Conservation (phyloP, 2,888 invertebrate species). For the Eristalinus aeneus region DNA sequence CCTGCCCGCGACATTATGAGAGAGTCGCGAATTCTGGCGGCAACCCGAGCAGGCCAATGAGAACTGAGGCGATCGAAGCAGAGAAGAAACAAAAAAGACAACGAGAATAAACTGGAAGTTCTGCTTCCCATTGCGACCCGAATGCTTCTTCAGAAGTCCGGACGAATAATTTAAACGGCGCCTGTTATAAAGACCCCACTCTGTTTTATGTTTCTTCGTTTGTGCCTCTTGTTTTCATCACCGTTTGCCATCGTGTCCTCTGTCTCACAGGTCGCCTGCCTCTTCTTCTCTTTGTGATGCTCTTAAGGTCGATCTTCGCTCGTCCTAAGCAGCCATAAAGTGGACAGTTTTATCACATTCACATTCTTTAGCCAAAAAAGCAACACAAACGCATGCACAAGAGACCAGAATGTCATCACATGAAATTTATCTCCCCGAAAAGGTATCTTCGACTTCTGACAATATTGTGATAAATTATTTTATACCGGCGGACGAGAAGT, state of each 20-base stretch:
- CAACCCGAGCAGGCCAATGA: constrained; percentile 29
- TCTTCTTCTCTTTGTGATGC: not conserved
- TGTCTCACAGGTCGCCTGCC: not conserved
- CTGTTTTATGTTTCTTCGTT: constrained; percentile 59
- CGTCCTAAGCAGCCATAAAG: constrained; percentile 63
- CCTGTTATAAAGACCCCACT: constrained; percentile 71
- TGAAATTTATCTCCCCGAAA: constrained; percentile 68
- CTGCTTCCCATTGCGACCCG: constrained; percentile 67
- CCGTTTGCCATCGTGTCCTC: constrained; percentile 12
- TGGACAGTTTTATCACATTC: constrained; percentile 70
- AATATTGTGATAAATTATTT: constrained; percentile 71
- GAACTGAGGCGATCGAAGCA: not conserved
- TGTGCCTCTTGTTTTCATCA: constrained; percentile 3
- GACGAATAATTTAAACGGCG: constrained; percentile 70
- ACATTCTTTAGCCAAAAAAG: constrained; percentile 51
- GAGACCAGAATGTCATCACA: constrained; percentile 68
- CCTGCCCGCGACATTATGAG: constrained; percentile 39
- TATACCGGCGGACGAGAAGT: constrained; percentile 25
- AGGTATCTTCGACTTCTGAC: constrained; percentile 71
- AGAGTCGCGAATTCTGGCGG: constrained; percentile 48
- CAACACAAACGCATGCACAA: constrained; percentile 59
- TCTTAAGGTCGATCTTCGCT: constrained; percentile 40
- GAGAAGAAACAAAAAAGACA: not conserved
- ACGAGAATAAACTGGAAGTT: constrained; percentile 56
- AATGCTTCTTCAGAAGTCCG: constrained; percentile 71